These are phyloP conservation scores for Vanessa tameamea DNA, from an alignment of 1,140 invertebrate species.

Conservation along the genomic window DNA sequence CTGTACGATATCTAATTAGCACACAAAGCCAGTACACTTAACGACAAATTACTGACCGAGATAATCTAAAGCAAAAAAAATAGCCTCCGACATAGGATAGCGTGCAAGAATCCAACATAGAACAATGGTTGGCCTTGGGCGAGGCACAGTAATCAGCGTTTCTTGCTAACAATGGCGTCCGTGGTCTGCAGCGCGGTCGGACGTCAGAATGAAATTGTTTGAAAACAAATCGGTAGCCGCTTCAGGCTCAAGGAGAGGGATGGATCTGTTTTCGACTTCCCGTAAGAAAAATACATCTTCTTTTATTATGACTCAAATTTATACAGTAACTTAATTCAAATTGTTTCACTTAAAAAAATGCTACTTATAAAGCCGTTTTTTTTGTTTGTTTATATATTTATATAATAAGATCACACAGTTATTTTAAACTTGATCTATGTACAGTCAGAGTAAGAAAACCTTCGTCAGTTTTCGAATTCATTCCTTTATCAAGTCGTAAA, in stretches of 20 bases:
- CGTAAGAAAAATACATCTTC: constrained; percentile 19
- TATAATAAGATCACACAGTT: too few relatives aligned
- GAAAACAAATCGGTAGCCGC: constrained; percentile 44
- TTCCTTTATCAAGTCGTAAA: too few relatives aligned
- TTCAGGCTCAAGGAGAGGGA: constrained; percentile 21
- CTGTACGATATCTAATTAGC: constrained; percentile 7
- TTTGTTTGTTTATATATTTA: too few relatives aligned
- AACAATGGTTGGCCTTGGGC: constrained; percentile 76
- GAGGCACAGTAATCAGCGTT: constrained; percentile 64
- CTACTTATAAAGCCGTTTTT: too few relatives aligned
- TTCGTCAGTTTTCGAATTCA: too few relatives aligned
- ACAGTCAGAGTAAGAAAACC: too few relatives aligned
- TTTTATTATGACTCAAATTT: constrained; percentile 27
- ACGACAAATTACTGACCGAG: constrained; percentile 52
- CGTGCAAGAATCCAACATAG: constrained; percentile 68
- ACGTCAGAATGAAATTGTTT: constrained; percentile 46
- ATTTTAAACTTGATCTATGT: too few relatives aligned
- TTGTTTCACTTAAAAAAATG: neutral
- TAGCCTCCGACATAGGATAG: constrained; percentile 58
- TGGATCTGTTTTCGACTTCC: constrained; percentile 30
- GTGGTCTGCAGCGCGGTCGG: constrained; percentile 37
- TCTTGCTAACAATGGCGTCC: constrained; percentile 53
- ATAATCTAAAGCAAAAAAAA: constrained; percentile 63
- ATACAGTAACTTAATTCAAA: neutral
- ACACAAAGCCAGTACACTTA: constrained; percentile 20